Evolutionary conservation across 2,888 invertebrate species (phyloP), one percentile per base, ranked within the genome.

Genomic region (Drosophila fungiperda): DNA sequence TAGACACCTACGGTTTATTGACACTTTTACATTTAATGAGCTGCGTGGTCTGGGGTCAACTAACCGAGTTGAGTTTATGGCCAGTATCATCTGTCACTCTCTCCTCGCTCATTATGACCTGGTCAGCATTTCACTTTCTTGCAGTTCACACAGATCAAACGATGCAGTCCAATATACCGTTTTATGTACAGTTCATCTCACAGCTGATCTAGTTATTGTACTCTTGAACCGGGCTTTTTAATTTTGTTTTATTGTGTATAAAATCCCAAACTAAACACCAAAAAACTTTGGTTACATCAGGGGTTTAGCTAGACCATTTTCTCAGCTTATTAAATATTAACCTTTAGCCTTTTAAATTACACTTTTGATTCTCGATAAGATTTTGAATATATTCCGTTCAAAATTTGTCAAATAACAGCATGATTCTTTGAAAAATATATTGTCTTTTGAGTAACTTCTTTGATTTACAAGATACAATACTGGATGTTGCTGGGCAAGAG

Each of bases 1-100:
- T 74, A 53, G 55, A 62, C 50, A 70, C 76, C 50, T 61, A 55
- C 73, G 71, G 81, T 85, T 87, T 85, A 89, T 90, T 85, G 85
- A 85, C 85, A 80, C 83, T 85, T 89, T 83, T 83, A 73, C 90
- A 74, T 52, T 89, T 85, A 85, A 85, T 90, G 85, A 85, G 89
- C 83, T 69, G 57, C 49, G 59, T 57, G 23, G 33, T 49, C 76
- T 59, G 79, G 65, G 80, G 83, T 82, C 85, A 84, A 61, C 58
- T 71, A 45, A 45, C 45, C 45, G 23, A 23, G 23, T 15, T 45
- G 32, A 58, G 77, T 69, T 80, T 73, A 75, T 72, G 64, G 58
- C 50, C 48, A 55, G 33, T 68, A 59, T 17, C 65, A 68, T 45
- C 57, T 57, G 54, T n/a, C 72, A 53, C 77, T 72, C 76, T 57